These are phyloP conservation scores for Sarcophaga subvicina DNA, from an alignment of 2,888 invertebrate species.

Conservation along the genomic window DNA sequence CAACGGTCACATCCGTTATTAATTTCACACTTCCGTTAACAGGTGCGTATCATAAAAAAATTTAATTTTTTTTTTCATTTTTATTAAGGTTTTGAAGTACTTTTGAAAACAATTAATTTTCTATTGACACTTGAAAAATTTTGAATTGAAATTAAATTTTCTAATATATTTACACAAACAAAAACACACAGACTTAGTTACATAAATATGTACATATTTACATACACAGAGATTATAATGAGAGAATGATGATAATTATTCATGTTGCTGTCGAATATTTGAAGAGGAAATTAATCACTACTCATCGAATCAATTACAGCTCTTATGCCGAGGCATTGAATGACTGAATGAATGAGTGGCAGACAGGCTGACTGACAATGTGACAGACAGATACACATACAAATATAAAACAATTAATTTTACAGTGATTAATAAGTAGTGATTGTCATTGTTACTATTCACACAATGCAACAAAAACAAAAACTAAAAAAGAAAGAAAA, in stretches of 20 bases:
- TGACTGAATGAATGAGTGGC: background rate
- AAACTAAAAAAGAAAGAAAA: background rate
- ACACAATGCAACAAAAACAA: background rate
- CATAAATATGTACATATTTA: background rate
- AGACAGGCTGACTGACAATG: background rate
- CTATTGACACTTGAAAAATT: background rate
- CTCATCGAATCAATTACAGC: slow-evolving; percentile 31
- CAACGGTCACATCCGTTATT: background rate
- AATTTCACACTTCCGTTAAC: background rate
- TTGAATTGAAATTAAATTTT: background rate
- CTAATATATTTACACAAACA: background rate
- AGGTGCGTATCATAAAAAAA: background rate
- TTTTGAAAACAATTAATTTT: background rate
- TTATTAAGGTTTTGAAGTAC: background rate
- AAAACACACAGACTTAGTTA: background rate
- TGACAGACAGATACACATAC: background rate
- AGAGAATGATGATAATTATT: background rate
- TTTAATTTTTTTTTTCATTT: background rate
- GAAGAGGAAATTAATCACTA: slow-evolving; percentile 47
- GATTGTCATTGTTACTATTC: slow-evolving; percentile 46
- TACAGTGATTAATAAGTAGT: slow-evolving; percentile 65
- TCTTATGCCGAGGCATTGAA: background rate
- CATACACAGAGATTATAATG: background rate
- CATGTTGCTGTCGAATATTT: slow-evolving; percentile 11
- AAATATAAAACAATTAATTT: slow-evolving; percentile 60